Conservation (phyloP, 2,888 invertebrate species). For the Luffia ferchaultella region DNA sequence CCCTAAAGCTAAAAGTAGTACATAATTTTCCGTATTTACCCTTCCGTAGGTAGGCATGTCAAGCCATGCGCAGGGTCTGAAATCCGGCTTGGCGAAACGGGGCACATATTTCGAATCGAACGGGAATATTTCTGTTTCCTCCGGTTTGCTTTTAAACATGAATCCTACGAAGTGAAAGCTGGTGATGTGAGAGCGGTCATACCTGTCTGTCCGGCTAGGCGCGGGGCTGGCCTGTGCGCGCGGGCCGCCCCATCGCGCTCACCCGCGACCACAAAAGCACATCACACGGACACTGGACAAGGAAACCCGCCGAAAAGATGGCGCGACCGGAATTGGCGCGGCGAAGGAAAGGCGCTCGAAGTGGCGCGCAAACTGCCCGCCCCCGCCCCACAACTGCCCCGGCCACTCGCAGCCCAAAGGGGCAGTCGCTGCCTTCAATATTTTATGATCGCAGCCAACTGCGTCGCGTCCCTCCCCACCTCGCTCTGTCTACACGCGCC, state of each 20-base stretch:
- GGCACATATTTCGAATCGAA: no score
- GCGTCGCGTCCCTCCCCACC: constrained; percentile 29
- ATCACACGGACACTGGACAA: background rate
- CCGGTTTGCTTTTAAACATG: no score
- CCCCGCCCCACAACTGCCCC: constrained; percentile 12
- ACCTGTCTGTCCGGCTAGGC: background rate
- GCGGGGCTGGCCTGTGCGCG: background rate
- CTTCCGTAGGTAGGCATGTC: no score
- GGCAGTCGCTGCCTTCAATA: constrained; percentile 53
- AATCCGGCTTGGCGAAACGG: no score
- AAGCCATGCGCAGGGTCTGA: no score
- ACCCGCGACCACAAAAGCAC: background rate
- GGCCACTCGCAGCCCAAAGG: constrained; percentile 47
- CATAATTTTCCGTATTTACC: no score
- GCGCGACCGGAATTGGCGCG: background rate
- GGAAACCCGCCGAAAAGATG: background rate
- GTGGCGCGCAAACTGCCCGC: constrained; percentile 24
- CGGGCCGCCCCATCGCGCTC: background rate
- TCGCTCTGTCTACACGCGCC: constrained; percentile 27
- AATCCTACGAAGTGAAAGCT: no score
- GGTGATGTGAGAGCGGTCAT: no score
- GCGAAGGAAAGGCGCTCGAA: constrained; percentile 24
- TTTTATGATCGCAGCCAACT: constrained; percentile 44
- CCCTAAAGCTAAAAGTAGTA: no score
- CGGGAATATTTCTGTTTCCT: no score